Conservation (phyloP, 35 echinoderm and acorn worm genomes). For the Apostichopus japonicus region DNA sequence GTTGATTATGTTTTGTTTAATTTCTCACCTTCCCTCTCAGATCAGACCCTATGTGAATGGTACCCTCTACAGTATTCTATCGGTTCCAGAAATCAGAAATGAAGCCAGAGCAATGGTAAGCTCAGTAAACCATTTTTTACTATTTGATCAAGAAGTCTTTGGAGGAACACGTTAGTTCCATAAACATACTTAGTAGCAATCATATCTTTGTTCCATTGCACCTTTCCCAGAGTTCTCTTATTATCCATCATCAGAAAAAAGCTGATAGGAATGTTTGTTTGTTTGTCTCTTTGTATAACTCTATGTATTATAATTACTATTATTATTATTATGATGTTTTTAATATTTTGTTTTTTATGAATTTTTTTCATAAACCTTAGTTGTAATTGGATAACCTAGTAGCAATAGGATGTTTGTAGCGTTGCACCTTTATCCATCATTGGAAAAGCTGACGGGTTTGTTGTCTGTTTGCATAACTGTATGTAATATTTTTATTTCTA, state of each 20-base stretch:
- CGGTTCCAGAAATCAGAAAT: constrained; percentile 86
- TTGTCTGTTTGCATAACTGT: too few species aligned
- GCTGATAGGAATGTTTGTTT: background rate
- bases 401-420: too few species aligned
- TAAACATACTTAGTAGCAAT: background rate
- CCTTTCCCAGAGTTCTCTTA: background rate
- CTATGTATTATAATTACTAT: too few species aligned
- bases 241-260: background rate
- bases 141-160: background rate
- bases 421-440: too few species aligned
- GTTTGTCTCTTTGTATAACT: too few species aligned
- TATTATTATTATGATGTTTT: too few species aligned
- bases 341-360: too few species aligned
- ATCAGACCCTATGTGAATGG: constrained; percentile 98
- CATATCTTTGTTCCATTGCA: background rate
- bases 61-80: constrained; percentile 90
- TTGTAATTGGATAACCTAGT: too few species aligned
- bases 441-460: too few species aligned
- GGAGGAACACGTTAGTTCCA: background rate
- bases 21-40: constrained; percentile 15
- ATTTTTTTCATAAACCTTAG: too few species aligned
- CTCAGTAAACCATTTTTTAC: background rate
- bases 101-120: constrained; percentile 92
- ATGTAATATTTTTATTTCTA: too few species aligned
- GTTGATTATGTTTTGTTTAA: background rate